phyloP scores from a whole-genome alignment of 92 coral and sea anemone genomes.

The Anthopleura xanthogrammica region DNA sequence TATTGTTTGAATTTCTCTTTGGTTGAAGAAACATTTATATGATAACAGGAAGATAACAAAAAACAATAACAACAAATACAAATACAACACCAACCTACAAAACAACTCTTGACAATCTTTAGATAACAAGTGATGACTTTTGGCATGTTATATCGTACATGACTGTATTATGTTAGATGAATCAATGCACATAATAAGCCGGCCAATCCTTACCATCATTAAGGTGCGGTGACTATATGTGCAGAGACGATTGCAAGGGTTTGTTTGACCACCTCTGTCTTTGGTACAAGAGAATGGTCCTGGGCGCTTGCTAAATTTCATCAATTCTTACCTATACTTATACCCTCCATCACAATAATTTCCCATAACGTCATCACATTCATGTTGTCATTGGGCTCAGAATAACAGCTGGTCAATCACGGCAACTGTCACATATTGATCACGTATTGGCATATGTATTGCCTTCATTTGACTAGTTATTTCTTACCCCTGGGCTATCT shows the following conservation, averaged over 20 bases:
- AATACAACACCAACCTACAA: too few relatives aligned
- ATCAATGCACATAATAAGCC: slow-evolving; percentile 95
- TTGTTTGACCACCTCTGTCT: slow-evolving; percentile 56
- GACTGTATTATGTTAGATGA: background rate
- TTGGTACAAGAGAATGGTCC: slow-evolving; percentile 56
- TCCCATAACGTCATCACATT: background rate
- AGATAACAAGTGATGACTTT: background rate
- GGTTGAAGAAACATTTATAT: too few relatives aligned
- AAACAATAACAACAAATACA: too few relatives aligned
- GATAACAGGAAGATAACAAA: too few relatives aligned
- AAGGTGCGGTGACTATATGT: slow-evolving; percentile 92
- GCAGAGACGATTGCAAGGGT: slow-evolving; percentile 78
- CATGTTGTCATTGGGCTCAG: background rate
- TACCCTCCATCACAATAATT: background rate
- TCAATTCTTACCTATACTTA: background rate
- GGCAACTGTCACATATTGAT: too few relatives aligned
- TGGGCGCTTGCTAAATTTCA: slow-evolving; percentile 59
- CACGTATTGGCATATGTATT: too few relatives aligned
- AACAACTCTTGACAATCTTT: too few relatives aligned
- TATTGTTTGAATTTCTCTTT: too few relatives aligned
- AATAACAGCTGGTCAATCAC: background rate
- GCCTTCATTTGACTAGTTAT: background rate
- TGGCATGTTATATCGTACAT: background rate
- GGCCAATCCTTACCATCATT: slow-evolving; percentile 78
- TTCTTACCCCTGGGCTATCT: too few relatives aligned